Evolutionary conservation across 1,140 invertebrate species (phyloP).

Genomic region (Mycetomoellerius zeteki): DNA sequence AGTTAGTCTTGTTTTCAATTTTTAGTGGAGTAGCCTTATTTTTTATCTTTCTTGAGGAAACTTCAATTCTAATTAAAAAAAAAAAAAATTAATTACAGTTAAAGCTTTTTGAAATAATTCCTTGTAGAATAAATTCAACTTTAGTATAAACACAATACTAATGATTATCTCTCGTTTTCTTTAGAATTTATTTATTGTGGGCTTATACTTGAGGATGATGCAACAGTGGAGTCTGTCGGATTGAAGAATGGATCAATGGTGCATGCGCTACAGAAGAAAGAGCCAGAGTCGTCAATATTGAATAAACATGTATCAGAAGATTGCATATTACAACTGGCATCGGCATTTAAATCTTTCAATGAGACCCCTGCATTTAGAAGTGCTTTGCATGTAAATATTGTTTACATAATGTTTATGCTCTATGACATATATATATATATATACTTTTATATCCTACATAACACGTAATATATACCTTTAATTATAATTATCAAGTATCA

Average conservation of each 20-base stretch:
- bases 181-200: conserved; percentile 88
- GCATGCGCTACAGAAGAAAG: conserved; percentile 87
- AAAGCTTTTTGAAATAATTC: neutral
- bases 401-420: conserved; percentile 2
- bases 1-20: neutral
- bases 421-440: too few species aligned
- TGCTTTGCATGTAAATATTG: conserved; percentile 85
- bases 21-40: neutral
- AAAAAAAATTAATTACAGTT: neutral
- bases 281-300: conserved; percentile 73
- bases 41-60: neutral
- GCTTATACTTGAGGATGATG: conserved; percentile 86
- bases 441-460: too few species aligned
- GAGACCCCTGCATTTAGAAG: conserved; percentile 85
- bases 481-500: conserved; percentile 37
- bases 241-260: conserved; percentile 87
- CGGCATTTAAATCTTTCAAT: conserved; percentile 86
- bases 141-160: conserved; percentile 27
- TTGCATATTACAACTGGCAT: conserved; percentile 84
- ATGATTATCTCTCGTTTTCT: conserved; percentile 68
- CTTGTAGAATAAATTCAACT: neutral
- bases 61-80: neutral
- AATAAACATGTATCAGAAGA: conserved; percentile 82
- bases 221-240: conserved; percentile 85
- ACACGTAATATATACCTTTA: too few species aligned